Conservation (phyloP, 2,888 invertebrate genomes). For the Synergus japonicus region DNA sequence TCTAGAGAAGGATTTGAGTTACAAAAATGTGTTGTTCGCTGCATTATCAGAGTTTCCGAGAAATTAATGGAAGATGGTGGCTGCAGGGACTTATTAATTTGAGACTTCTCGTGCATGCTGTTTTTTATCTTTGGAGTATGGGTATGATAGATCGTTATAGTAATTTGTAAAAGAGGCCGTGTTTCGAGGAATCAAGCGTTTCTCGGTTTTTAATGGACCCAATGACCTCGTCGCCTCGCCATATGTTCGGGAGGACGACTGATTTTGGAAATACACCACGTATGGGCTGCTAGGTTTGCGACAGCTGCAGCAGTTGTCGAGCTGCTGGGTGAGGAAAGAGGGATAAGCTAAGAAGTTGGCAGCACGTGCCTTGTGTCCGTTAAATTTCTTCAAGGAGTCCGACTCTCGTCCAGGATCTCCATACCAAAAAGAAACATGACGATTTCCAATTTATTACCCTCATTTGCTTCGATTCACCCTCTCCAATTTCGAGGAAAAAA, state of each 20-base stretch:
- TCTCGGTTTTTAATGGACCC: conserved; percentile 38
- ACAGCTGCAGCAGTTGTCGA: conserved; percentile 73
- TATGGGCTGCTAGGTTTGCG: conserved; percentile 55
- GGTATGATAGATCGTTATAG: conserved; percentile 38
- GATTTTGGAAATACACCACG: conserved; percentile 46
- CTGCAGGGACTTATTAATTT: conserved; percentile 34
- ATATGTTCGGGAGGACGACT: conserved; percentile 51
- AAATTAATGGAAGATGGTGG: neutral
- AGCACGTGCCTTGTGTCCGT: conserved; percentile 73
- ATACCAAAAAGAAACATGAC: conserved; percentile 50
- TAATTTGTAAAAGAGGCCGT: conserved; percentile 40
- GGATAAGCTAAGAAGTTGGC: conserved; percentile 64
- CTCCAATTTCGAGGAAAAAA: neutral
- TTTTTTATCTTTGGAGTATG: neutral
- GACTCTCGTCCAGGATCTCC: conserved; percentile 51
- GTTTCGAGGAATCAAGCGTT: conserved; percentile 36
- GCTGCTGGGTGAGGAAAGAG: conserved; percentile 63
- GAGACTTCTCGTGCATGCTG: neutral
- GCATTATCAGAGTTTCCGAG: conserved; percentile 14
- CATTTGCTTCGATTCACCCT: conserved; percentile 49
- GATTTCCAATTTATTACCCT: conserved; percentile 44
- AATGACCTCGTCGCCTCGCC: conserved; percentile 45
- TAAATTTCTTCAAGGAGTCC: conserved; percentile 57
- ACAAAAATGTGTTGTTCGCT: conserved; percentile 13
- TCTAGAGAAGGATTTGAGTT: neutral